Conservation (phyloP, 2,113 vertebrate genomes). For the Orycteropus afer region DNA sequence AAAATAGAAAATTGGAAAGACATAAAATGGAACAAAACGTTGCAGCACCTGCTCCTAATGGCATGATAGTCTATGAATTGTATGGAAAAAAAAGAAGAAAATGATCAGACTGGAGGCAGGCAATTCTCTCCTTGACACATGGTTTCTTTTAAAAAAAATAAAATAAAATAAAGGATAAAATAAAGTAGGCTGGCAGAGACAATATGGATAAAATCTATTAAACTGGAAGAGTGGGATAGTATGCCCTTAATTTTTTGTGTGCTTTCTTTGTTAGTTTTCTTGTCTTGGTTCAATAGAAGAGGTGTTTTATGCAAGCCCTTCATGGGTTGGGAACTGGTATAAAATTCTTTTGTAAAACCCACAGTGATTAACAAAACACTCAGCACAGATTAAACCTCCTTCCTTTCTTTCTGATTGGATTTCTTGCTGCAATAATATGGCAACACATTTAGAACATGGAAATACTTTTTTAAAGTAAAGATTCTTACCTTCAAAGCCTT, state of each 20-base stretch:
- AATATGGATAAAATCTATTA: slow-evolving; percentile 57
- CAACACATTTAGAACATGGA: not conserved
- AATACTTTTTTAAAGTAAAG: not conserved
- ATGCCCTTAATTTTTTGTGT: not conserved
- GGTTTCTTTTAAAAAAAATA: slow-evolving; percentile 65
- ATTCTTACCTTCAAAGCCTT: not conserved
- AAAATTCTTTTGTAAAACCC: not conserved
- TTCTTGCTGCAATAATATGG: not conserved
- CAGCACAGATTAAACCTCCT: not conserved
- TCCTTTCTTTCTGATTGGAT: not conserved
- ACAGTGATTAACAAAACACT: not conserved
- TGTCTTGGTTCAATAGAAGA: not conserved
- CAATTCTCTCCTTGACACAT: slow-evolving; percentile 73
- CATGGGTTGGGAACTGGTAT: not conserved
- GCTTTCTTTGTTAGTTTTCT: not conserved
- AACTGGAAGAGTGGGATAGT: not conserved
- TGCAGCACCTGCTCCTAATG: slow-evolving; percentile 80
- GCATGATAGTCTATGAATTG: slow-evolving; percentile 80
- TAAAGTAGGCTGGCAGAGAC: slow-evolving; percentile 43
- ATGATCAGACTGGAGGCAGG: slow-evolving; percentile 79
- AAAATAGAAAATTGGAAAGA: slow-evolving; percentile 70
- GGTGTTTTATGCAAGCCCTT: not conserved
- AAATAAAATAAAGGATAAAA: slow-evolving; percentile 52
- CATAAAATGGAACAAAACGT: slow-evolving; percentile 73
- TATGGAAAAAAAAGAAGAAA: slow-evolving; percentile 56